Evolutionary conservation across 2,113 vertebrate species (phyloP).

Genomic region (Aegotheles bennettii): DNA sequence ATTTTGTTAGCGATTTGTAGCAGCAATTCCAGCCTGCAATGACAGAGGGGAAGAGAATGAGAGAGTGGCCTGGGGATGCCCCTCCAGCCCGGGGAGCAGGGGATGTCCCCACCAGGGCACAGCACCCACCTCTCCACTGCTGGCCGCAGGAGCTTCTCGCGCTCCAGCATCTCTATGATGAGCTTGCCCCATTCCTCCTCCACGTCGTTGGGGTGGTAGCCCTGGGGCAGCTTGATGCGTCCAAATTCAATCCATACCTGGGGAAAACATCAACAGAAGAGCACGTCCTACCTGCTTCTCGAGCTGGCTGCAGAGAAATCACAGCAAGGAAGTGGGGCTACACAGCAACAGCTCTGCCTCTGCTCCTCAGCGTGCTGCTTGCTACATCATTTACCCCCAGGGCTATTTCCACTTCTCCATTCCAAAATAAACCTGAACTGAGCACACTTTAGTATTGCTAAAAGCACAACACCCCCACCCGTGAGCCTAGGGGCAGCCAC

Average conservation of each 20-base stretch:
- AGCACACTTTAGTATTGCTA: background rate
- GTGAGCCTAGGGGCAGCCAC: background rate
- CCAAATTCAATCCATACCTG: conserved; percentile 98
- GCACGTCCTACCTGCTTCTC: background rate
- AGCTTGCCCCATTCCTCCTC: conserved; percentile 98
- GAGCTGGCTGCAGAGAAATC: background rate
- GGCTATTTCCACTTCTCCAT: background rate
- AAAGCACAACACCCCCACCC: background rate
- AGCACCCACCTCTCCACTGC: conserved; percentile 87
- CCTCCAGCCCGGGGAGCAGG: background rate
- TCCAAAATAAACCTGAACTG: background rate
- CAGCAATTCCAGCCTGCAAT: conserved; percentile 85
- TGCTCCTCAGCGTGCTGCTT: fast-evolving
- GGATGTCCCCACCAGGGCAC: fast-evolving
- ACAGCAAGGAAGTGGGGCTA: background rate
- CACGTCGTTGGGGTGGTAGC: conserved; percentile 92
- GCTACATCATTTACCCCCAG: background rate
- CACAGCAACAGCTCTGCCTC: background rate
- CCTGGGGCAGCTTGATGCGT: conserved; percentile 91
- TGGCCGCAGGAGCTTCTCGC: conserved; percentile 90
- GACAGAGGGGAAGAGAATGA: background rate
- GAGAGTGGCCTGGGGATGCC: background rate
- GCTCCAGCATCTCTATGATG: conserved; percentile 96
- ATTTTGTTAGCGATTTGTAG: conserved; percentile 96
- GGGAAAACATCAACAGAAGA: background rate